Percentiles rank a stretch among this genome's conserved stretches.
Conservation (phyloP, 2,113 vertebrate species). For the Nothobranchius kuhntae region DNA sequence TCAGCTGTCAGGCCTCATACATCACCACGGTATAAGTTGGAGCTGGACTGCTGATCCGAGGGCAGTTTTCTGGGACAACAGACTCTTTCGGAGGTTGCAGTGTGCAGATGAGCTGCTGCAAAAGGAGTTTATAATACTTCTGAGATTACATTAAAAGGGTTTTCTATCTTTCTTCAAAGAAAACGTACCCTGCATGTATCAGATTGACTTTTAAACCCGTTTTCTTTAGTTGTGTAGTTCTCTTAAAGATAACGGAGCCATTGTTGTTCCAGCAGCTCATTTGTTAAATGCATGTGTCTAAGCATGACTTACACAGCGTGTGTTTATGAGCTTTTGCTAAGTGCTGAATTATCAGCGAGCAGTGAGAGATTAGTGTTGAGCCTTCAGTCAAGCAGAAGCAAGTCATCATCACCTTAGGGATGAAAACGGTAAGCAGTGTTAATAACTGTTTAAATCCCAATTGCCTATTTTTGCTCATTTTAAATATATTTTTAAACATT, state of each 20-base stretch:
- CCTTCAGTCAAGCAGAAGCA: constrained; percentile 54
- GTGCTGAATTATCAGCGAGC: constrained; percentile 46
- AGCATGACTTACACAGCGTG: background rate
- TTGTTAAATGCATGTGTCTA: background rate
- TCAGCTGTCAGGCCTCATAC: constrained; percentile 40
- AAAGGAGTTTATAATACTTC: background rate
- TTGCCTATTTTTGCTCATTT: constrained; percentile 11
- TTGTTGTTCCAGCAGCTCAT: background rate
- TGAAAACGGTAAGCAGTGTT: constrained; percentile 27
- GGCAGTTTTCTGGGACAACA: constrained; percentile 59
- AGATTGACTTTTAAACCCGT: too few relatives aligned
- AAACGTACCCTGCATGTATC: too few relatives aligned
- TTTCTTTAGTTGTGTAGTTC: background rate
- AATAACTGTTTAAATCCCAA: constrained; percentile 25
- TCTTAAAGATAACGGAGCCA: background rate
- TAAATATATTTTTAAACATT: too few relatives aligned
- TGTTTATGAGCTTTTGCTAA: constrained; percentile 4
- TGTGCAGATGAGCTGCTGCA: background rate
- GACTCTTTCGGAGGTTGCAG: constrained; percentile 27
- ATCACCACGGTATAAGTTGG: constrained; percentile 47
- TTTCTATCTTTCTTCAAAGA: too few relatives aligned
- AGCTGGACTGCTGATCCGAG: constrained; percentile 55
- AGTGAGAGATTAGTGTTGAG: constrained; percentile 43
- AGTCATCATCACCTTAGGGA: constrained; percentile 45
- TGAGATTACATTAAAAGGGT: background rate